phyloP scores from a whole-genome alignment of 2,113 vertebrate genomes.

The Callorhinus ursinus region DNA sequence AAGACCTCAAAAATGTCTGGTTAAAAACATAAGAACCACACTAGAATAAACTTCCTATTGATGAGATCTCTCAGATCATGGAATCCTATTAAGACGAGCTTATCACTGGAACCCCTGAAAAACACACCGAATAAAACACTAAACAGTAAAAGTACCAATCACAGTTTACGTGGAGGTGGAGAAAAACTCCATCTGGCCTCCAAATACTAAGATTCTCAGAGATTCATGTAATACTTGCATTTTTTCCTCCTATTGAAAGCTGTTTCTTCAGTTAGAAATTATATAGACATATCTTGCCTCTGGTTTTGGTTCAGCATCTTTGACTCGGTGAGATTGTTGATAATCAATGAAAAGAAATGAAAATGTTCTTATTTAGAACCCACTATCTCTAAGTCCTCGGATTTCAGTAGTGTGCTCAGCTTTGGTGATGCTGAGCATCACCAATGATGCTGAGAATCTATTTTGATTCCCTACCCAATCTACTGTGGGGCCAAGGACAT shows the following conservation, averaged over 20 bases:
- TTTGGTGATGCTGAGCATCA: too few species aligned
- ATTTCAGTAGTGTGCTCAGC: not conserved
- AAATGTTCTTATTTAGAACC: not conserved
- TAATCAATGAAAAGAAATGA: not conserved
- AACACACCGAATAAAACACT: not conserved
- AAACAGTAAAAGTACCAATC: not conserved
- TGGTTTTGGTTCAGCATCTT: not conserved
- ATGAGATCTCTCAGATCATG: constrained; percentile 58
- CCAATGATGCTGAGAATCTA: not conserved
- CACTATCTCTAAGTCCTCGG: not conserved
- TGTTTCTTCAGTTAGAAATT: not conserved
- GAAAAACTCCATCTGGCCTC: not conserved
- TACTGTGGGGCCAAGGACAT: not conserved
- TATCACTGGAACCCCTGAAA: constrained; percentile 45
- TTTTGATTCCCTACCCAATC: not conserved
- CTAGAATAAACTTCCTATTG: constrained; percentile 75
- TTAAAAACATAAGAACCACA: constrained; percentile 72
- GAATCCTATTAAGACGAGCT: constrained; percentile 46
- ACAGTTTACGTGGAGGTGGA: not conserved
- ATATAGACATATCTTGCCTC: not conserved
- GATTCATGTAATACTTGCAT: not conserved
- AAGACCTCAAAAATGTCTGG: constrained; percentile 82
- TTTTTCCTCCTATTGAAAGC: not conserved
- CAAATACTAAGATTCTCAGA: not conserved
- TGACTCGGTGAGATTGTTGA: not conserved